phyloP scores from a whole-genome alignment of 37 sponge, comb jelly and placozoan species.

The Petrosia ficiformis region DNA sequence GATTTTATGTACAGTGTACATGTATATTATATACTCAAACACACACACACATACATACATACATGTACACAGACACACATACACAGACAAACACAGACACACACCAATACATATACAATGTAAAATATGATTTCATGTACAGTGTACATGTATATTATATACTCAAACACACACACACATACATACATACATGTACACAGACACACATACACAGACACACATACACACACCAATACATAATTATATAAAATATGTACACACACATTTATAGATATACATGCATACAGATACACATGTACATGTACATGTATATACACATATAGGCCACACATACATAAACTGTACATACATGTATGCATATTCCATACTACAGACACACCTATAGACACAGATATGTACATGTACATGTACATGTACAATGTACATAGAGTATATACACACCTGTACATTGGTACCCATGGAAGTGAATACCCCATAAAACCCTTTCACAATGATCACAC shows the following conservation, averaged over 20 bases:
- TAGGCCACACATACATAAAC: background rate
- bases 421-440: too few species aligned
- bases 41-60: too few species aligned
- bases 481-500: constrained; percentile 63
- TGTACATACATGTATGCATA: too few species aligned
- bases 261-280: background rate
- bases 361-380: too few species aligned
- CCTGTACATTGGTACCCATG: constrained; percentile 79
- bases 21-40: background rate
- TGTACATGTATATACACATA: background rate
- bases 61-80: too few species aligned
- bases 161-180: constrained; percentile 1
- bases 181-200: background rate
- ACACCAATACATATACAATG: too few species aligned
- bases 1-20: background rate
- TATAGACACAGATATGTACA: too few species aligned
- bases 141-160: background rate
- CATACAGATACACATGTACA: too few species aligned
- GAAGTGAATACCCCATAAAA: constrained; percentile 72
- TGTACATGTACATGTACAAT: background rate
- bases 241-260: background rate
- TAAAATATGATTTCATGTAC: background rate
- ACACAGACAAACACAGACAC: background rate
- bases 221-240: background rate
- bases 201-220: constrained; percentile 33